Evolutionary conservation across 23 tunicate species (phyloP).

Genomic region (Corella eumyota): DNA sequence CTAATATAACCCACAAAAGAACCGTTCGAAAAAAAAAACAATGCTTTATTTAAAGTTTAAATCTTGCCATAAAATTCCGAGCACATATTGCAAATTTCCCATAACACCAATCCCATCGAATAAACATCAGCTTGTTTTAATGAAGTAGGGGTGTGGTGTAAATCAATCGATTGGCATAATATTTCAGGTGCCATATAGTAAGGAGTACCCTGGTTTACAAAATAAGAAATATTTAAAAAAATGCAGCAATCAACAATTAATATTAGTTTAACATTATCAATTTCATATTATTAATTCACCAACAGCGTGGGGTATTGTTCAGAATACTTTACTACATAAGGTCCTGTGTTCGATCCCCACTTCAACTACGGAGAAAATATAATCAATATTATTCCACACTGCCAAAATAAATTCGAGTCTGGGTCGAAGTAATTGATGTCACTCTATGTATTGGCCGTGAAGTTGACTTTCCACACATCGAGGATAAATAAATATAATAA

Average conservation of each 20-base stretch:
- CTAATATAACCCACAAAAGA: too few relatives aligned
- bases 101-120: slow-evolving; percentile 52
- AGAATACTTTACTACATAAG: neutral
- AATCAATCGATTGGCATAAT: slow-evolving; percentile 26
- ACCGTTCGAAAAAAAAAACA: too few relatives aligned
- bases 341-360: too few relatives aligned
- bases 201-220: slow-evolving; percentile 44
- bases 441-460: too few relatives aligned
- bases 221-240: slow-evolving; percentile 1
- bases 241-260: neutral
- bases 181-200: slow-evolving; percentile 61
- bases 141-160: slow-evolving; percentile 7
- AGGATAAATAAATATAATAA: too few relatives aligned
- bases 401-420: too few relatives aligned
- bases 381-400: too few relatives aligned
- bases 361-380: too few relatives aligned
- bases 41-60: neutral
- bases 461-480: too few relatives aligned
- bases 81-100: slow-evolving; percentile 55
- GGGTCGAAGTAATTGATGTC: too few relatives aligned
- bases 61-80: slow-evolving; percentile 35
- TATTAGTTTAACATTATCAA: neutral
- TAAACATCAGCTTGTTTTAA: slow-evolving; percentile 73
- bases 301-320: too few relatives aligned
- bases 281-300: neutral